Percentiles rank a stretch among this genome's conserved stretches.
Conservation (phyloP, 1,140 invertebrate genomes). For the Cydia amplana region DNA sequence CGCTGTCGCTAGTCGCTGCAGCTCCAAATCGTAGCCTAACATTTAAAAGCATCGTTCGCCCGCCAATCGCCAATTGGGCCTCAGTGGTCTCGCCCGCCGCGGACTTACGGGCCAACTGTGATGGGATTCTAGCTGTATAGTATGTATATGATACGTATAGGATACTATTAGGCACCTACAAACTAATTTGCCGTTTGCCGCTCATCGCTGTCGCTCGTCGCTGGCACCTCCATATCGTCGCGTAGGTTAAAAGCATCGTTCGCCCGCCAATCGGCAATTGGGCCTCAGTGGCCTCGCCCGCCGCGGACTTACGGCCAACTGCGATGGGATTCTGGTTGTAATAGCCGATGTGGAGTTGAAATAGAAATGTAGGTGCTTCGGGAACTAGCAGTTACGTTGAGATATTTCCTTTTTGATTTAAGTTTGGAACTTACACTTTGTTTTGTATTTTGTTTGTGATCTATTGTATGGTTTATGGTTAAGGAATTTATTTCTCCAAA, state of each 20-base stretch:
- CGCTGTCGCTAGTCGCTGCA: not conserved
- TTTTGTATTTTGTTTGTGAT: too few relatives aligned
- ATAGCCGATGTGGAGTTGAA: not conserved
- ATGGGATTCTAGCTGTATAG: not conserved
- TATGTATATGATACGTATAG: too few relatives aligned
- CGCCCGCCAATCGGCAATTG: not conserved
- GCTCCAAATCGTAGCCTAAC: not conserved
- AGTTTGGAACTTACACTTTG: too few relatives aligned
- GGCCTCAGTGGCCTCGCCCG: too few relatives aligned
- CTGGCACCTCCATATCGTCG: not conserved
- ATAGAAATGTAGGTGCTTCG: not conserved
- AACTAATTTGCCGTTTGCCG: too few relatives aligned
- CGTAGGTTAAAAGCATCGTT: not conserved
- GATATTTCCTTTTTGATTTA: not conserved
- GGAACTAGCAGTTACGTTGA: not conserved
- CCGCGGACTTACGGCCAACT: not conserved
- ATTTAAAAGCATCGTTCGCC: not conserved
- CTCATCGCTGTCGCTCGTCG: not conserved
- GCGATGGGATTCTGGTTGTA: not conserved
- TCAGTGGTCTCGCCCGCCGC: too few relatives aligned
- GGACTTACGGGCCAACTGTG: not conserved
- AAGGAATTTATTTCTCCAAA: too few relatives aligned
- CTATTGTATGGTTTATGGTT: too few relatives aligned
- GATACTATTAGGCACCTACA: too few relatives aligned
- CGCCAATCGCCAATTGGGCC: slow-evolving; percentile 5